Base-by-base conservation (phyloP, 1,140 invertebrate species). In the Sarcophaga peregrina region DNA sequence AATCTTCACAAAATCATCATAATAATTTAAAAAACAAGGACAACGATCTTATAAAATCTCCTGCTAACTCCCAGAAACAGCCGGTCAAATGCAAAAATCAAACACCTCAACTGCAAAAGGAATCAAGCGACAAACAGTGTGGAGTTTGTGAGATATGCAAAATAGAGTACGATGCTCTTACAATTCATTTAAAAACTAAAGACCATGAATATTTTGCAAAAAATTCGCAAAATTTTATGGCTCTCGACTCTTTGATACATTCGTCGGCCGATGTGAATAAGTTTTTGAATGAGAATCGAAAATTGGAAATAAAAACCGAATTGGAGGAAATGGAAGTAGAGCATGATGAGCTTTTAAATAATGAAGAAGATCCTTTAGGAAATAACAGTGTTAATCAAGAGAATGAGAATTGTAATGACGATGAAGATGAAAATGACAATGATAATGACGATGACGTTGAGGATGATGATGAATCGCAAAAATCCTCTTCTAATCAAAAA, bases 61-160 rank as follows among this genome's bases (percentile, higher is more conserved):
- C 75, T 17, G 17, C 46, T n/a, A 78, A 78, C 37, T 76, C 72
- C 37, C 68, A 45, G n/a, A 72, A 74, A 78, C 68, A 83, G n/a
- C n/a, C 83, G 84, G n/a, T 84, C n/a, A 68, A 68, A 9, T 86
- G 78, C 17, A 82, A 84, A 0, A 85, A 87, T 15, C 46, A 78
- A 50, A 50, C 75, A 5, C n/a, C n/a, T 3, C 75, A 78, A 78
- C 47, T 17, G n/a, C 83, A 3, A 88, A 89, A 78, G 87, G 90
- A 52, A 10, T 87, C 87, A 0, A 86, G 84, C 46, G 89, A 90
- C 15, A 91, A 92, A 82, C 91, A 92, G 85, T 92, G 92, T 76
- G 95, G 95, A 78, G 95, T 95, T 86, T 96, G 95, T 91, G 95
- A 95, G 90, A 94, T 95, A 87, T 96, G 95, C 88, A 94, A 94